Evolutionary conservation across 2,113 vertebrate species (phyloP).

Genomic region (Chloroceryle aenea): DNA sequence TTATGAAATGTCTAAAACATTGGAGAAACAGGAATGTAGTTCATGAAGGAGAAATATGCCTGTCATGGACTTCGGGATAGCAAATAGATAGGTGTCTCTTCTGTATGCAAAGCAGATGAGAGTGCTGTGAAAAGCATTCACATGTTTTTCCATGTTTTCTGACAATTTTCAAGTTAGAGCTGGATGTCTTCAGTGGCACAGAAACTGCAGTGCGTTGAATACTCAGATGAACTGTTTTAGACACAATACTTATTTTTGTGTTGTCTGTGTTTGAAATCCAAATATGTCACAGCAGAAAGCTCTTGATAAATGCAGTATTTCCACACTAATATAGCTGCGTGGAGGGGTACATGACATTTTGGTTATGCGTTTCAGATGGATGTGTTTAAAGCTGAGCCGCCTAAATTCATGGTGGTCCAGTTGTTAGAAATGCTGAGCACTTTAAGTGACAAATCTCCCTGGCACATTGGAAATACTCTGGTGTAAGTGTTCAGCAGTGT

Average conservation of each 20-base stretch:
- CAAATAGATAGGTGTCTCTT: neutral
- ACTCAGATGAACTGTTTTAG: neutral
- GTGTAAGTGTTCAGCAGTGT: neutral
- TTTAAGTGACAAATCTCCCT: neutral
- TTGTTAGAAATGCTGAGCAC: neutral
- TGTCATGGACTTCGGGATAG: neutral
- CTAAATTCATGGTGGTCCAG: neutral
- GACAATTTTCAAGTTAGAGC: neutral
- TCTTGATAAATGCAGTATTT: neutral
- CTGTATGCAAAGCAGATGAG: neutral
- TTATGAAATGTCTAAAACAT: neutral
- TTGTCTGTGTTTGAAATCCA: neutral
- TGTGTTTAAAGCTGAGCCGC: neutral
- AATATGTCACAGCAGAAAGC: neutral
- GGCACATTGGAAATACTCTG: neutral
- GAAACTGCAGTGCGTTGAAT: neutral
- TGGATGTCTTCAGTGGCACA: neutral
- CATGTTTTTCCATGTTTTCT: neutral
- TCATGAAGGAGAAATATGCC: neutral
- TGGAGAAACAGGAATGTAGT: neutral
- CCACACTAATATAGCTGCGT: neutral
- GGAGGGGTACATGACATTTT: neutral
- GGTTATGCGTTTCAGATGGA: neutral
- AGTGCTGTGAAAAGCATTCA: neutral
- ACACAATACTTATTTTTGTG: neutral